A percentile compares a stretch with the other conserved stretches of the same genome.
Evolutionary conservation across 2,797 vertebrate species (phyloP).

Genomic region (Rhynchotus rufescens): DNA sequence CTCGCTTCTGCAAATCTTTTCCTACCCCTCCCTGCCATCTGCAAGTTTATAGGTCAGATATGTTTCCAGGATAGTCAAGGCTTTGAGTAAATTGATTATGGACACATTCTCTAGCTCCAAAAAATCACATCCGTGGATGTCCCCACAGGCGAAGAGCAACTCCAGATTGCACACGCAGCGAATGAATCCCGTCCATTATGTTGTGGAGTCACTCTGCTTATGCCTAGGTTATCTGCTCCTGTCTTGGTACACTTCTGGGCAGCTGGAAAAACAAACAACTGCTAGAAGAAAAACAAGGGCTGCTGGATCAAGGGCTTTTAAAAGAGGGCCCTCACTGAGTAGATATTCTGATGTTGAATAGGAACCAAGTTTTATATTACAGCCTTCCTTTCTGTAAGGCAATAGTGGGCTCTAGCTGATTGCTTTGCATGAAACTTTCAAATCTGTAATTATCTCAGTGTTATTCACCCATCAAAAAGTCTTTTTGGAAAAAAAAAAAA

Average conservation of each 20-base stretch:
- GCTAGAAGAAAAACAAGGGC: too few relatives aligned
- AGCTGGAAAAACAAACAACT: too few relatives aligned
- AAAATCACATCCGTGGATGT: not conserved
- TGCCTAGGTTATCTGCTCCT: not conserved
- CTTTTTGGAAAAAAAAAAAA: not conserved
- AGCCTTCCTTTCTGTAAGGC: not conserved
- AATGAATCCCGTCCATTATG: not conserved
- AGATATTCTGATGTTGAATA: too few relatives aligned
- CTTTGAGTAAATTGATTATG: not conserved
- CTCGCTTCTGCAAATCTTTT: constrained; percentile 21
- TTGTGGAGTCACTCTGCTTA: not conserved
- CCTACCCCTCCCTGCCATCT: not conserved
- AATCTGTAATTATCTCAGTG: not conserved
- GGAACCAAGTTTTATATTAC: too few relatives aligned
- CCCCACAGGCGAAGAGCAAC: not conserved
- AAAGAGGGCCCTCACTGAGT: too few relatives aligned
- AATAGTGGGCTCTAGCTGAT: not conserved
- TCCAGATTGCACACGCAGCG: not conserved
- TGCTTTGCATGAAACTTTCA: not conserved
- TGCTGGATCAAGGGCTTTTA: too few relatives aligned
- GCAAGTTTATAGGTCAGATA: fast-evolving
- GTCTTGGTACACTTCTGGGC: not conserved
- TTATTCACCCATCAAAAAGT: not conserved
- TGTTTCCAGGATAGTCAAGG: not conserved
- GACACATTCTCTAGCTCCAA: fast-evolving